Base-by-base conservation (phyloP, 2,113 vertebrate genomes). In the Mixornis gularis region DNA sequence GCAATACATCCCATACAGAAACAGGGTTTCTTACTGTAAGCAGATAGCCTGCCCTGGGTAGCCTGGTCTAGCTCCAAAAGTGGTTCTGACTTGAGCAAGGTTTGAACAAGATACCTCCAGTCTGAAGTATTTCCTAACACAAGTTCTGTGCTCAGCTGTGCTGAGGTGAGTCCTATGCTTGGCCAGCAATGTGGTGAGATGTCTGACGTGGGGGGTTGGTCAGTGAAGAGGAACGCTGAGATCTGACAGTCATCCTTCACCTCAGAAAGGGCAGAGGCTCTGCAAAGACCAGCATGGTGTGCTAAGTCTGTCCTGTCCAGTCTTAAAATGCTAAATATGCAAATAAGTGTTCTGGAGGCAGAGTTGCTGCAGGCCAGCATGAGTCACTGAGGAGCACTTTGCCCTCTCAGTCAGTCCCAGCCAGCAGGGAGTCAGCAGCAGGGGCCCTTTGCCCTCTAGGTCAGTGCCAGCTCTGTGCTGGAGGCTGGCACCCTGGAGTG, bases 81-180 rank as follows among this genome's bases (percentile, higher is more conserved):
- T 29, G 72, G 60, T 46, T 6, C 40, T 52, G 46, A 46, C 89
- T 70, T 62, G 41, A 81, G 60, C 27, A 70, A 38, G 41, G 21
- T 8, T 87, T 80, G 55, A 46, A 46, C 1, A 6, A 52, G 36
- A 43, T 59, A 18, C 18, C 9, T 60, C n/a, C 8, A 12, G 17
- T 22, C 17, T 44, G 41, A 49, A 49, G 19, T 52, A 36, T 62
- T 40, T 73, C 46, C 38, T 89, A 62, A 29, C 21, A 21, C 36
- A 84, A 3, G 38, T 73, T 89, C 3, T 44, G 60, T n/a, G 36
- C n/a, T 71, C 0, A 3, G 17, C 53, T 89, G n/a, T 59, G 41
- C 17, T 48, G 13, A 60, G 26, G 12, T 60, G 36, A 9, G 27
- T 25, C 26, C 36, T 5, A 4, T 0, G 0, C n/a, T 69, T 36